phyloP scores from a whole-genome alignment of 2,797 vertebrate genomes.

The Poecilia picta region DNA sequence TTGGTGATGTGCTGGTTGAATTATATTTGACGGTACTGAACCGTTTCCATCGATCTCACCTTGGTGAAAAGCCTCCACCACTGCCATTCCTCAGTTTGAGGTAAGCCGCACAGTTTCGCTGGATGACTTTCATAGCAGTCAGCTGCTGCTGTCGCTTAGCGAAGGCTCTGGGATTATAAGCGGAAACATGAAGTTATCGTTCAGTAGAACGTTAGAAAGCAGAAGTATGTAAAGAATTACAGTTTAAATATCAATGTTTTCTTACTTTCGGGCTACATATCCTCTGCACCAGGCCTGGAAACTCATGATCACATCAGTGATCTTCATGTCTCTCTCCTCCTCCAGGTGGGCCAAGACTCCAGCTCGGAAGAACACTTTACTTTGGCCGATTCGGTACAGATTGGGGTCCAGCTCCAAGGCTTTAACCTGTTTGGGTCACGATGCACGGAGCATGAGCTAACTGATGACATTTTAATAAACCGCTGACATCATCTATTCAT shows the following conservation, averaged over 20 bases:
- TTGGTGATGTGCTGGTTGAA: background rate
- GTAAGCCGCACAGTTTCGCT: conserved; percentile 97
- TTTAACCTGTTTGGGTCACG: conserved; percentile 83
- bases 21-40: background rate
- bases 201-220: background rate
- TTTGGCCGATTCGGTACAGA: conserved; percentile 94
- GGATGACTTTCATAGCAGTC: conserved; percentile 95
- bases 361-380: conserved; percentile 97
- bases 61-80: conserved; percentile 99
- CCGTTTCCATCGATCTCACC: conserved; percentile 67
- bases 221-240: background rate
- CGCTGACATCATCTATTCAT: conserved; percentile 15
- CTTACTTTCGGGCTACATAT: conserved; percentile 94
- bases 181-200: background rate
- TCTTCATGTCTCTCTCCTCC: conserved; percentile 96
- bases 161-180: conserved; percentile 85
- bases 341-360: conserved; percentile 96
- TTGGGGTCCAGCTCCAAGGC: conserved; percentile 94
- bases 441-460: background rate
- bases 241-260: background rate
- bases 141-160: conserved; percentile 94
- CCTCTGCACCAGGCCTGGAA: conserved; percentile 98
- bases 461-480: background rate
- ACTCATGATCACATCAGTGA: conserved; percentile 95
- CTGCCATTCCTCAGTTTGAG: conserved; percentile 97